Evolutionary conservation across 2,113 vertebrate genomes (phyloP), one percentile per base, ranked within the genome.

Genomic region (Myxocyprinus asiaticus): DNA sequence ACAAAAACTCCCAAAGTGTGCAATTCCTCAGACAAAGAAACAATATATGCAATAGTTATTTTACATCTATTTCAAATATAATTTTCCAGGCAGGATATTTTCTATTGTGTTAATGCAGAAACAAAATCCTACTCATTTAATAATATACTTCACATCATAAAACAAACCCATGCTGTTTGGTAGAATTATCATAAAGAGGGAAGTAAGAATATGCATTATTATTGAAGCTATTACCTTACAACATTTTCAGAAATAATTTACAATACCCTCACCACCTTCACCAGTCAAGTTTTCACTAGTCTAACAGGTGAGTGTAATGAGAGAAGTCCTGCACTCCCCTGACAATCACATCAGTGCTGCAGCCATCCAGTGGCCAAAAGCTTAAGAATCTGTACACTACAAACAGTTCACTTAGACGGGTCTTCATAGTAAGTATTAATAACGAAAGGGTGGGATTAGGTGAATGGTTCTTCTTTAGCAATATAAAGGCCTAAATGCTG

Each of bases 361-460:
- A 69, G 67, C 67, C 80, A 85, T 66, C 62, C 48, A 85, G 67
- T 86, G 67, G 85, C 84, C 76, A 82, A 81, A 73, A 77, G 77
- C 77, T 81, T 79, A 84, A 88, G 87, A 64, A 89, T 86, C 86
- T 85, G 73, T 83, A 80, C 78, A 82, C 82, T 73, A 81, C n/a
- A n/a, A 87, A 85, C 69, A 70, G 79, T 86, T 76, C 87, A 78
- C 88, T 89, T 87, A 85, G 85, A 89, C 83, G 74, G 90, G 75
- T 87, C 88, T 87, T 90, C 84, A 83, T 85, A 81, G 58, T 66
- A 61, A 80, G 58, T 85, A 81, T 92, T 85, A 91, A 93, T 94
- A 91, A 93, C 93, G 92, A 84, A 94, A 87, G 78, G 67, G 83
- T 70, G 76, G 87, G 89, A 90, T 92, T 86, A 85, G 72, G 79